Conservation (phyloP, 2,888 invertebrate genomes). For the Drosophila kuntzei region DNA sequence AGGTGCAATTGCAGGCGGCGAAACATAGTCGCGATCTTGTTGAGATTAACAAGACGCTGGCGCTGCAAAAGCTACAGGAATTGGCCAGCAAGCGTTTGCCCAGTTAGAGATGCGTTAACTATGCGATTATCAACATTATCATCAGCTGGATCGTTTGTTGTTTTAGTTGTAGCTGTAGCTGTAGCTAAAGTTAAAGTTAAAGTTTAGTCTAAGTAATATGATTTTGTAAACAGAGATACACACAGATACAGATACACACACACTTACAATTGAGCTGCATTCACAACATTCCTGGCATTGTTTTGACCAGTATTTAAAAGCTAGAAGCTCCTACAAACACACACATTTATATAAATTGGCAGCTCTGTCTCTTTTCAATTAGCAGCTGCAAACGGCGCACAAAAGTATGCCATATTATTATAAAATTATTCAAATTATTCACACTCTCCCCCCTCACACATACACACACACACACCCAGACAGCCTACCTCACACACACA, state of each 20-base stretch:
- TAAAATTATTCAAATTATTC: conserved; percentile 45
- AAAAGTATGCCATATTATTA: conserved; percentile 77
- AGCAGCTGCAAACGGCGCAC: conserved; percentile 65
- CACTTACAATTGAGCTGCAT: conserved; percentile 58
- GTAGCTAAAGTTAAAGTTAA: conserved; percentile 63
- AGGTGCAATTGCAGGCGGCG: conserved; percentile 85
- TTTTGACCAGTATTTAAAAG: conserved; percentile 76
- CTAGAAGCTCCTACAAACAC: conserved; percentile 55
- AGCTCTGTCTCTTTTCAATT: conserved; percentile 47
- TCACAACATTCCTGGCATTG: conserved; percentile 78
- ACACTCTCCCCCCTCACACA: conserved; percentile 26
- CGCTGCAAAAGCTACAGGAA: conserved; percentile 87
- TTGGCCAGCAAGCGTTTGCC: conserved; percentile 84
- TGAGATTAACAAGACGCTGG: conserved; percentile 88
- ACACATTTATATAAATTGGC: conserved; percentile 26
- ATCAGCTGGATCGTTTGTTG: conserved; percentile 55
- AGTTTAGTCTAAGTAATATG: conserved; percentile 44
- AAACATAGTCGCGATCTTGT: conserved; percentile 87
- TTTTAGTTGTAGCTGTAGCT: conserved; percentile 69
- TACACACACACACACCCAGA: conserved; percentile 26
- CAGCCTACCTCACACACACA: conserved; percentile 67
- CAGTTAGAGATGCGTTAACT: conserved; percentile 71
- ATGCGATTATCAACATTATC: conserved; percentile 20
- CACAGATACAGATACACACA: conserved; percentile 23
- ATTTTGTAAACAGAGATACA: conserved; percentile 50